phyloP scores from a whole-genome alignment of 53 echinoderm and acorn worm species.

The Stichopus horrens region DNA sequence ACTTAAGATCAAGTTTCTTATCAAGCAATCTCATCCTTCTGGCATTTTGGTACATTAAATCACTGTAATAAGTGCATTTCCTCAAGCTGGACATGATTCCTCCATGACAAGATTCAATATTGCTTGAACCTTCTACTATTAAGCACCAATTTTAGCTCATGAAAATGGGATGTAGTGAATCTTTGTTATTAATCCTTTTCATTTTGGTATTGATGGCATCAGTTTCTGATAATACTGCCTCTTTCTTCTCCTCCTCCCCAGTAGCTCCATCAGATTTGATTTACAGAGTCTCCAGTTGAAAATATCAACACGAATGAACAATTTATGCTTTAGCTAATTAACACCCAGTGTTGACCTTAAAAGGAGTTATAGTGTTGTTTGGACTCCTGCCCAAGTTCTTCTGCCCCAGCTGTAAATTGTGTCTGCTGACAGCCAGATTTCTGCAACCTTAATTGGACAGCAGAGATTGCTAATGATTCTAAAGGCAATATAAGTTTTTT shows the following conservation, averaged over 20 bases:
- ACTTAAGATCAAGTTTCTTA: too few relatives aligned
- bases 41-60: too few relatives aligned
- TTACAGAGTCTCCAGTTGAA: neutral
- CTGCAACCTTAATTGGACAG: slow-evolving; percentile 43
- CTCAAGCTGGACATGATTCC: neutral
- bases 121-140: neutral
- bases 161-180: neutral
- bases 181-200: neutral
- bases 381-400: slow-evolving; percentile 24
- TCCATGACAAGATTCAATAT: neutral
- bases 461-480: slow-evolving; percentile 32
- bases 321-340: slow-evolving; percentile 44
- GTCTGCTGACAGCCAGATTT: slow-evolving; percentile 33
- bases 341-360: slow-evolving; percentile 24
- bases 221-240: neutral
- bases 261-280: slow-evolving; percentile 17
- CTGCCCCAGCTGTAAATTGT: slow-evolving; percentile 3
- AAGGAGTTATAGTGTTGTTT: slow-evolving; percentile 9
- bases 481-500: slow-evolving; percentile 25
- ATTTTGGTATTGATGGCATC: neutral
- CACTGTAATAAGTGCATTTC: too few relatives aligned
- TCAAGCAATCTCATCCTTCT: too few relatives aligned
- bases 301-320: slow-evolving; percentile 33
- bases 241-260: neutral
- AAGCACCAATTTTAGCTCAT: neutral